Evolutionary conservation across 2,797 vertebrate genomes (phyloP), one percentile per base, ranked within the genome.

Genomic region (Rhadinocentrus ornatus): DNA sequence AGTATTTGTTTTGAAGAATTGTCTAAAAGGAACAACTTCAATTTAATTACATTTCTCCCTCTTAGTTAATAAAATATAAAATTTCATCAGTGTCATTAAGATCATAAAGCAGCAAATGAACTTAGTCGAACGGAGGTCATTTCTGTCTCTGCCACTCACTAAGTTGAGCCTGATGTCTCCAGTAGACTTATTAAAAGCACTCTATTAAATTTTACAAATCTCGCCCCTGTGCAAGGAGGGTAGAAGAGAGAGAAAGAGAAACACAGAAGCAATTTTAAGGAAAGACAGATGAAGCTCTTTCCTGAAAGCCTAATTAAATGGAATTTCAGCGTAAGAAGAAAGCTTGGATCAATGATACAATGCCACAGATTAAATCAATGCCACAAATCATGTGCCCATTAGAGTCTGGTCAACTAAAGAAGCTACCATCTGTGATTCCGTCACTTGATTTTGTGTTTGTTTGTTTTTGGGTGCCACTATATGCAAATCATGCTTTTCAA

Each of bases 121-220:
- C 75, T 77, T 26, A 77, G 71, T 82, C 59, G 65, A 64, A 69
- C 75, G 69, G 82, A 78, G 78, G 88, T 77, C 75, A 87, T 87
- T 88, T 83, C 58, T 84, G 69, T 85, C 84, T 83, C 75, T 77
- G 80, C 71, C 70, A 72, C 77, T 62, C 80, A 80, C 52, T 60
- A 59, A 74, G 73, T 91, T 57, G 69, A 90, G 80, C 77, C 73
- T 77, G 77, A 87, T 77, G 82, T 90, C 78, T 86, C 66, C 0
- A 78, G 77, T 83, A 87, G 76, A 84, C 79, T 90, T 88, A 91
- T 93, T 93, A 92, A 84, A 82, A 62, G 37, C 61, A 72, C 81
- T 91, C 85, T 80, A 92, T 92, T 92, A 86, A 86, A 92, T 93
- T 92, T 82, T 60, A 67, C 69, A 87, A 84, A 88, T 88, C 73